A percentile compares a stretch with the other conserved stretches of the same genome.
Conservation (phyloP, 2,113 vertebrate genomes). For the Tupaia chinensis region DNA sequence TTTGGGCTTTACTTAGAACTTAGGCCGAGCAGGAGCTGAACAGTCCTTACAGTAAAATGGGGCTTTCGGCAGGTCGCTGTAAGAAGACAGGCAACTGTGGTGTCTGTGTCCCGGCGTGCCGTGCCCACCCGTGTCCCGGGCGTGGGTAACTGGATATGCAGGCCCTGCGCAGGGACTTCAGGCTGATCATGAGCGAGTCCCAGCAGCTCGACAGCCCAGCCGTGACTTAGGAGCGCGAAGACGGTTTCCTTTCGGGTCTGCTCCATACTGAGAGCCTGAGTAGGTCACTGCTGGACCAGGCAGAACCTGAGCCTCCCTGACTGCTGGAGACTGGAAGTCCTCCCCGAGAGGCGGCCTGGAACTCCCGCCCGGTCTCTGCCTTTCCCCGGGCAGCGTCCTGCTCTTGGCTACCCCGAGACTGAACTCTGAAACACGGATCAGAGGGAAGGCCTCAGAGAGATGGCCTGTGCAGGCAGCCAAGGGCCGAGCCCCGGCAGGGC, state of each 20-base stretch:
- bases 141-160: too few species aligned
- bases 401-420: conserved; percentile 22
- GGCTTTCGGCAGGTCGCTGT: too few species aligned
- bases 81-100: too few species aligned
- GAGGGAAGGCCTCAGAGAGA: neutral
- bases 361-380: neutral
- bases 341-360: neutral
- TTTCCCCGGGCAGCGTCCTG: neutral
- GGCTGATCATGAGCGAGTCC: neutral
- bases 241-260: neutral
- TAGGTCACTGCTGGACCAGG: neutral
- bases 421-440: conserved; percentile 36
- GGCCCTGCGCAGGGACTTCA: too few species aligned
- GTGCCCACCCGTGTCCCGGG: too few species aligned
- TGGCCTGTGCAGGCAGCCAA: neutral
- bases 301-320: neutral
- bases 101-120: too few species aligned
- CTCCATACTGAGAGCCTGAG: neutral
- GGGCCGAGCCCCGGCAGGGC: neutral
- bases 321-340: fast-evolving
- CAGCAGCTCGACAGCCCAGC: neutral
- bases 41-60: too few species aligned
- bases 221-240: fast-evolving
- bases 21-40: too few species aligned
- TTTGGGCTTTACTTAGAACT: too few species aligned